Evolutionary conservation across 2,113 vertebrate genomes (phyloP).

Genomic region (Xiphophorus hellerii): DNA sequence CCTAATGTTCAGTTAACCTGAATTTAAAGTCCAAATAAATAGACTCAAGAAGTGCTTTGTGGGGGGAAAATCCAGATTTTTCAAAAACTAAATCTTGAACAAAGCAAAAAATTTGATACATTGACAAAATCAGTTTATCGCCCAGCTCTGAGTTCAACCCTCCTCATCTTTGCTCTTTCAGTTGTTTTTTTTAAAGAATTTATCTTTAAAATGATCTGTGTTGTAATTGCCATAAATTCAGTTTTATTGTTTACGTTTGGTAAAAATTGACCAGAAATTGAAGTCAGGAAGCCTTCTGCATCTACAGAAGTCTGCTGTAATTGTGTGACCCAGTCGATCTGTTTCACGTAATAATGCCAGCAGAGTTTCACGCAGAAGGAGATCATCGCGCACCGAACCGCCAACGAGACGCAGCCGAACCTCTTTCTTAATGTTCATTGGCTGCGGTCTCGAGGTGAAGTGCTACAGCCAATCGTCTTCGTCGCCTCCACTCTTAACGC

Average conservation of each 20-base stretch:
- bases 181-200: neutral
- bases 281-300: constrained; percentile 59
- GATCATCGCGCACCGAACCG: constrained; percentile 61
- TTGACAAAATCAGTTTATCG: too few relatives aligned
- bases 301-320: constrained; percentile 79
- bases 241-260: neutral
- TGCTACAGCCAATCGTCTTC: constrained; percentile 57
- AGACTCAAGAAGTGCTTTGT: too few relatives aligned
- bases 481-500: too few relatives aligned
- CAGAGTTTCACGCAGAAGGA: constrained; percentile 73
- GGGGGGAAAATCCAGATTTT: too few relatives aligned
- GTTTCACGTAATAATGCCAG: constrained; percentile 76
- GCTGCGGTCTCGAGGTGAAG: constrained; percentile 73
- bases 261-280: neutral
- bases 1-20: too few relatives aligned
- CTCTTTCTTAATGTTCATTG: constrained; percentile 85
- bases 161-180: too few relatives aligned
- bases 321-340: constrained; percentile 66
- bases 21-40: too few relatives aligned
- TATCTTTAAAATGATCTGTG: neutral
- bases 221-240: neutral
- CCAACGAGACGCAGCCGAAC: constrained; percentile 74
- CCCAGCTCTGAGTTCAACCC: too few relatives aligned
- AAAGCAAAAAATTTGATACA: too few relatives aligned
- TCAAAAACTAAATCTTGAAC: too few relatives aligned